These are phyloP conservation scores for Pogonognathellus flavescens DNA, from an alignment of 1,140 invertebrate genomes.

Conservation along the genomic window DNA sequence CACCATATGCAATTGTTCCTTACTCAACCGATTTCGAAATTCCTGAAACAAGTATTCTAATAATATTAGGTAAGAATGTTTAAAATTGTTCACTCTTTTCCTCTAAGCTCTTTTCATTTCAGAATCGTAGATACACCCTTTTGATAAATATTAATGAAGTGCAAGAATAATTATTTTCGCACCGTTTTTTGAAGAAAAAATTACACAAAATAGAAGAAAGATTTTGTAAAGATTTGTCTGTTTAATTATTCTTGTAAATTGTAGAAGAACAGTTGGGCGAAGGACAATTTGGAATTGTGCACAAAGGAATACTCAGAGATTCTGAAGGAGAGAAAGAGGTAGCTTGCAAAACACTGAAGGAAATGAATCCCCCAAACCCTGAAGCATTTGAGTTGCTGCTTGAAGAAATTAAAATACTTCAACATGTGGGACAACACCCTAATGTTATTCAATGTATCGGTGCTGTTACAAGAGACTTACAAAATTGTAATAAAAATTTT, in stretches of 20 bases:
- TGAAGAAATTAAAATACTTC: constrained; percentile 55
- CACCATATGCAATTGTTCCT: too few relatives aligned
- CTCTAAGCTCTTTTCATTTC: too few relatives aligned
- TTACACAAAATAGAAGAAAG: too few relatives aligned
- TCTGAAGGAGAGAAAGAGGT: constrained; percentile 2
- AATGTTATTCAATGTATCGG: not conserved
- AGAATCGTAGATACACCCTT: too few relatives aligned
- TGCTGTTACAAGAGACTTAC: not conserved
- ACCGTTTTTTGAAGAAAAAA: too few relatives aligned
- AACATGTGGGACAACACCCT: constrained; percentile 20
- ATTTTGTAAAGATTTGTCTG: too few relatives aligned
- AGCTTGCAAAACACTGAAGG: constrained; percentile 44
- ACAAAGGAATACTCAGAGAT: constrained; percentile 6
- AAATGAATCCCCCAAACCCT: not conserved
- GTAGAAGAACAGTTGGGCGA: not conserved
- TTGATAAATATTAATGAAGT: too few relatives aligned
- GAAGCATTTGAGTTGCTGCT: constrained; percentile 22
- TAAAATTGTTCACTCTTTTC: too few relatives aligned
- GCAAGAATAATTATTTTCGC: too few relatives aligned
- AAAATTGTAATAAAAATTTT: constrained; percentile 11
- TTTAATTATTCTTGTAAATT: not conserved
- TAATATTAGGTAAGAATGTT: too few relatives aligned
- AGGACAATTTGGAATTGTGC: constrained; percentile 17
- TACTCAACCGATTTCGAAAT: too few relatives aligned
- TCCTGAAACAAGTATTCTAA: too few relatives aligned